Conservation (phyloP, 2,888 invertebrate species). For the Calliphora vomitoria region DNA sequence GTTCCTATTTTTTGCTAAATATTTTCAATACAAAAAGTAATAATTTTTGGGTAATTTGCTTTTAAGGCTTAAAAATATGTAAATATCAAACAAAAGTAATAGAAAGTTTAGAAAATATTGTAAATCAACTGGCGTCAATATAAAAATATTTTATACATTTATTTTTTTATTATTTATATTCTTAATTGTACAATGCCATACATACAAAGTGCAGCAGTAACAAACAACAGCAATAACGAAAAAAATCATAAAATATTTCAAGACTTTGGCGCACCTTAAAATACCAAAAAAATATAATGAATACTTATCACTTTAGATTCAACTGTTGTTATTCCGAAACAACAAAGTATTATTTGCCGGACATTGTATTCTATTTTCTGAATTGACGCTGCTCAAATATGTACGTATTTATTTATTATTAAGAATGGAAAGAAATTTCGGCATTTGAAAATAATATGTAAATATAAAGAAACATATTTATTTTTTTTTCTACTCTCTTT, state of each 20-base stretch:
- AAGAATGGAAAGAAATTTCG: background rate
- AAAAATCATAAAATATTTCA: conserved; percentile 19
- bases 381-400: background rate
- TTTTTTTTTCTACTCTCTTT: too few relatives aligned
- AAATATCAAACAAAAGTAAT: background rate
- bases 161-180: conserved; percentile 11
- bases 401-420: background rate
- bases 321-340: conserved; percentile 13
- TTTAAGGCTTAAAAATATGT: too few relatives aligned
- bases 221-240: background rate
- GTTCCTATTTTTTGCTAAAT: too few relatives aligned
- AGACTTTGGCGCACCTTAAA: conserved; percentile 40
- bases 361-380: background rate
- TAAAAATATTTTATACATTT: background rate
- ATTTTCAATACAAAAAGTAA: too few relatives aligned
- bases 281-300: conserved; percentile 15
- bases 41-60: too few relatives aligned
- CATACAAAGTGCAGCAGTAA: conserved; percentile 26
- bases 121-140: conserved; percentile 14
- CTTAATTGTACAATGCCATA: conserved; percentile 27
- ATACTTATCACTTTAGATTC: conserved; percentile 26
- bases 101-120: conserved; percentile 1
- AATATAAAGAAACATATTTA: too few relatives aligned
- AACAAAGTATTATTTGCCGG: background rate
- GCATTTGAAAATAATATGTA: too few relatives aligned